Evolutionary conservation across 1,140 invertebrate species (phyloP), one percentile per base, ranked within the genome.

Genomic region (Physella acuta): DNA sequence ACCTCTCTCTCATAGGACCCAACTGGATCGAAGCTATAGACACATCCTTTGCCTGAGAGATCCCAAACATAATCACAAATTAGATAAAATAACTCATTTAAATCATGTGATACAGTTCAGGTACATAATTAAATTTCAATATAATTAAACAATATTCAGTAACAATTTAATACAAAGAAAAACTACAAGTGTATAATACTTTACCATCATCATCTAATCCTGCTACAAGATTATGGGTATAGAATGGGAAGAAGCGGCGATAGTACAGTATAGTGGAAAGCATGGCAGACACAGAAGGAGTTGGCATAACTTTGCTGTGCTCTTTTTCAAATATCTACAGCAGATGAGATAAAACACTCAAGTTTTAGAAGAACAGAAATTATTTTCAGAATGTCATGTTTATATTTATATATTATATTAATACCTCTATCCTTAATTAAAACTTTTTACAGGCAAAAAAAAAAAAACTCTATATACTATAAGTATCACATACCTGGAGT

Each of bases 201-300:
- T 73, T 78, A 86, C 89, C 89, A 71, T 90, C 82, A 44, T 87
- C 85, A 84, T 90, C 88, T 16, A 90, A 71, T 34, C 98, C 98
- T 73, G 94, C 96, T 62, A 99, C 85, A 36, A 99, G 90, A 82
- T 97, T 98, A 36, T 92, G 93, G 14, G 98, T 92, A 83, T 99
- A 99, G 82, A 98, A 99, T 0, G 98, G 98, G 84, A 99, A 99
- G 84, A 99, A 99, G 71, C 98, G 89, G 76, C 95, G 94, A 78
- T 95, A 92, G 82, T 99, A 99, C 69, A 99, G 86, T 88, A 97
- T 92, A 5, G 93, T 97, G 0, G 97, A 95, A 1, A 99, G 84
- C 91, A 99, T 92, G 85, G 98, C 95, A 20, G 97, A 94, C 20
- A 94, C 89, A 16, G 97, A 95, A 70, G 91, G 88, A 0, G 96